Conservation (phyloP, 2,113 vertebrate species). For the Gambusia affinis region DNA sequence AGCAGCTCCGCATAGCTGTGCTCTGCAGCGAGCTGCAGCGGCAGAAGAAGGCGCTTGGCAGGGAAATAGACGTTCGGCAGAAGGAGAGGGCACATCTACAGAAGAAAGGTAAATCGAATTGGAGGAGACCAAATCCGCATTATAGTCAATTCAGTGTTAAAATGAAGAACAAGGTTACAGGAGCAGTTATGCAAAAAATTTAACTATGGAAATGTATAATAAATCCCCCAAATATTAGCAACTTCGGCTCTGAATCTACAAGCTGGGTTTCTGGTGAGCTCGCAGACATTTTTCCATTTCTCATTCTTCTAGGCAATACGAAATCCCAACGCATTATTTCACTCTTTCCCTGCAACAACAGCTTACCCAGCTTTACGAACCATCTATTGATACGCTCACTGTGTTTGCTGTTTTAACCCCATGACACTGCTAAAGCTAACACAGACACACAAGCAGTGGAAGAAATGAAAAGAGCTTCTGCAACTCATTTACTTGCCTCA, state of each 20-base stretch:
- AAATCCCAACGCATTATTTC: neutral
- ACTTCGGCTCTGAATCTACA: neutral
- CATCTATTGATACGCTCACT: neutral
- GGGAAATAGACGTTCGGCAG: slow-evolving; percentile 86
- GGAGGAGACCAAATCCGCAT: neutral
- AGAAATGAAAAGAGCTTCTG: slow-evolving; percentile 8
- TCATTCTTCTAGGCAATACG: neutral
- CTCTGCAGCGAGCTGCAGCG: slow-evolving; percentile 92
- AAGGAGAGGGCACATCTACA: slow-evolving; percentile 85
- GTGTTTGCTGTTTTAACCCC: neutral
- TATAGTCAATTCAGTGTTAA: neutral
- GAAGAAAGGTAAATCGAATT: slow-evolving; percentile 83
- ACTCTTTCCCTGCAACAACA: neutral
- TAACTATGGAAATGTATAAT: neutral
- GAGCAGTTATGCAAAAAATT: neutral
- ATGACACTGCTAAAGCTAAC: neutral
- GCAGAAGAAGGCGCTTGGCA: slow-evolving; percentile 89
- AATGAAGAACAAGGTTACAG: neutral
- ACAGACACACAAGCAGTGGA: neutral
- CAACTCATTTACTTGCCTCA: slow-evolving; percentile 22
- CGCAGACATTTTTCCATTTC: neutral
- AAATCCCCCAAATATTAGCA: neutral
- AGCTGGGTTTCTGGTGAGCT: neutral
- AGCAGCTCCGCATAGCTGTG: slow-evolving; percentile 91
- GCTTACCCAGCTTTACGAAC: neutral